phyloP scores from a whole-genome alignment of 2,113 vertebrate genomes.

The Mormyrus lacerda region DNA sequence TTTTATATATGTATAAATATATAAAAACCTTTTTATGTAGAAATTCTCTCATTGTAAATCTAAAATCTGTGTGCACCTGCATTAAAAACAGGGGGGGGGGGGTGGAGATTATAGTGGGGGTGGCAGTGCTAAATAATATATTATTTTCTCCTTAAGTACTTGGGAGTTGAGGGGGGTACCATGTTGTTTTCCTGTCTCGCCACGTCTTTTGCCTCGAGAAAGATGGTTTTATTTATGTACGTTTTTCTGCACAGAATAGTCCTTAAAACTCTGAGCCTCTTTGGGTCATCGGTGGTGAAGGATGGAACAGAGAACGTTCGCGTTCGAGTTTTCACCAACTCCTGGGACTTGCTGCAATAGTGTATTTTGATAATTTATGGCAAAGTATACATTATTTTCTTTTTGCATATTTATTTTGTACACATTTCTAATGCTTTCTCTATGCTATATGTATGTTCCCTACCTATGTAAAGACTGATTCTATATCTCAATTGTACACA shows the following conservation, averaged over 20 bases:
- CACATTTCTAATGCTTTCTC: slow-evolving; percentile 82
- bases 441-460: slow-evolving; percentile 72
- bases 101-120: neutral
- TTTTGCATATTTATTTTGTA: slow-evolving; percentile 80
- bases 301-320: slow-evolving; percentile 66
- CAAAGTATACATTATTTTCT: slow-evolving; percentile 74
- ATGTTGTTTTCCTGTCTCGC: slow-evolving; percentile 18
- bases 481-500: slow-evolving; percentile 71
- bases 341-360: slow-evolving; percentile 97
- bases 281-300: slow-evolving; percentile 65
- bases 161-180: slow-evolving; percentile 8
- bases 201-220: slow-evolving; percentile 21
- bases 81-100: slow-evolving; percentile 23
- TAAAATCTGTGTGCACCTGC: slow-evolving; percentile 34
- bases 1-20: slow-evolving; percentile 37
- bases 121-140: slow-evolving; percentile 9
- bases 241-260: slow-evolving; percentile 35
- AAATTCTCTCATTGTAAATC: slow-evolving; percentile 34
- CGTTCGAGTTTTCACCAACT: slow-evolving; percentile 78
- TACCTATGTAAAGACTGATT: slow-evolving; percentile 63
- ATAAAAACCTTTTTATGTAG: slow-evolving; percentile 39
- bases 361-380: slow-evolving; percentile 67
- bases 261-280: slow-evolving; percentile 68
- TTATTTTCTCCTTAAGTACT: slow-evolving; percentile 18
- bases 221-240: slow-evolving; percentile 38